A percentile compares a stretch with the other conserved stretches of the same genome.
Evolutionary conservation across 2,113 vertebrate genomes (phyloP).

Genomic region (Poecilia latipinna): DNA sequence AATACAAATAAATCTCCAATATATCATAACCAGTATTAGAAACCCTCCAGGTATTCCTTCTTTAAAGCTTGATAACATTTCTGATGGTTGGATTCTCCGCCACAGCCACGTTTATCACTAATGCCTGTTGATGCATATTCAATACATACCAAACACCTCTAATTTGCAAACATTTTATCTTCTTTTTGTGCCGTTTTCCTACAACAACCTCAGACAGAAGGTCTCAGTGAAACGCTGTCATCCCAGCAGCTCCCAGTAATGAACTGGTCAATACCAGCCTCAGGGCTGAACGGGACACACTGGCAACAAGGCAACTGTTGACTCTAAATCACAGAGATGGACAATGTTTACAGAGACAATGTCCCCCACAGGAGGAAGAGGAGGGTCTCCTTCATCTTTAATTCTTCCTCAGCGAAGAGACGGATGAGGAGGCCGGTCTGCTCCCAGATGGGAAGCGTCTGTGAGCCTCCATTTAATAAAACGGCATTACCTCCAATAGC

Average conservation of each 20-base stretch:
- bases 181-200: too few species aligned
- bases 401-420: slow-evolving; percentile 56
- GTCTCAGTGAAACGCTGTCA: slow-evolving; percentile 61
- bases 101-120: not conserved
- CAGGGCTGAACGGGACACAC: slow-evolving; percentile 47
- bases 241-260: slow-evolving; percentile 62
- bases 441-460: slow-evolving; percentile 62
- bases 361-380: slow-evolving; percentile 40
- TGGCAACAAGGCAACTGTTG: slow-evolving; percentile 63
- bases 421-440: slow-evolving; percentile 52
- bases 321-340: slow-evolving; percentile 44
- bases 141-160: too few species aligned
- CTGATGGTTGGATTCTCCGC: too few species aligned
- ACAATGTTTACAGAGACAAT: slow-evolving; percentile 42
- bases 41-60: too few species aligned
- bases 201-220: slow-evolving; percentile 44
- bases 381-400: slow-evolving; percentile 69
- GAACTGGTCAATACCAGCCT: slow-evolving; percentile 63
- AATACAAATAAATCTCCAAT: too few species aligned
- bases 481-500: slow-evolving; percentile 33
- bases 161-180: too few species aligned
- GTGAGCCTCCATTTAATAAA: slow-evolving; percentile 68
- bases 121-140: not conserved
- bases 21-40: too few species aligned
- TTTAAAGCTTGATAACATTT: too few species aligned